Conservation (phyloP, 2,113 vertebrate genomes). For the Pitta sordida region DNA sequence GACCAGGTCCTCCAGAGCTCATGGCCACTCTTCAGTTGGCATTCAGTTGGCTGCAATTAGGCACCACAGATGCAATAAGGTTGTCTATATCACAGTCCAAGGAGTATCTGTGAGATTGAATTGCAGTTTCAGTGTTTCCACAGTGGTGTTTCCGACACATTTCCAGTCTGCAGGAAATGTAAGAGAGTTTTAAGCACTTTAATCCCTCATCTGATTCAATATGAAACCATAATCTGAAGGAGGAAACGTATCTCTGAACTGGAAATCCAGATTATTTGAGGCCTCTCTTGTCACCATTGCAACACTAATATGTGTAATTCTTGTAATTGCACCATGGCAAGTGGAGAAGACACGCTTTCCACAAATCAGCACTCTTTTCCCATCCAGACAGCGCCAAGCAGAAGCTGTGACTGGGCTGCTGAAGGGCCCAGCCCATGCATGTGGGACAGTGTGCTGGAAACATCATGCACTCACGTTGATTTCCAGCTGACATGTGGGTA, state of each 20-base stretch:
- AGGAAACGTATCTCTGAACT: neutral
- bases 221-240: neutral
- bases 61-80: neutral
- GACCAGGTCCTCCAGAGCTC: neutral
- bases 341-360: neutral
- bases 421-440: neutral
- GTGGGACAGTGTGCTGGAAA: neutral
- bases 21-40: neutral
- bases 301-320: neutral
- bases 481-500: neutral
- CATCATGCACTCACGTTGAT: neutral
- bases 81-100: neutral
- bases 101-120: neutral
- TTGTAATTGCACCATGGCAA: neutral
- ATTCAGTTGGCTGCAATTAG: neutral
- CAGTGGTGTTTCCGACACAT: neutral
- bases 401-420: neutral
- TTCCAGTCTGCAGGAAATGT: neutral
- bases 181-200: neutral
- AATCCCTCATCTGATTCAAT: neutral
- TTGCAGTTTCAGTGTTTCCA: neutral
- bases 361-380: neutral
- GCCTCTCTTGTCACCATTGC: neutral
- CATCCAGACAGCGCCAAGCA: neutral
- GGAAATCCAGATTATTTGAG: neutral